A percentile compares a stretch with the other conserved stretches of the same genome.
Evolutionary conservation across 2,797 vertebrate species (phyloP).

Genomic region (Anguilla obscura): DNA sequence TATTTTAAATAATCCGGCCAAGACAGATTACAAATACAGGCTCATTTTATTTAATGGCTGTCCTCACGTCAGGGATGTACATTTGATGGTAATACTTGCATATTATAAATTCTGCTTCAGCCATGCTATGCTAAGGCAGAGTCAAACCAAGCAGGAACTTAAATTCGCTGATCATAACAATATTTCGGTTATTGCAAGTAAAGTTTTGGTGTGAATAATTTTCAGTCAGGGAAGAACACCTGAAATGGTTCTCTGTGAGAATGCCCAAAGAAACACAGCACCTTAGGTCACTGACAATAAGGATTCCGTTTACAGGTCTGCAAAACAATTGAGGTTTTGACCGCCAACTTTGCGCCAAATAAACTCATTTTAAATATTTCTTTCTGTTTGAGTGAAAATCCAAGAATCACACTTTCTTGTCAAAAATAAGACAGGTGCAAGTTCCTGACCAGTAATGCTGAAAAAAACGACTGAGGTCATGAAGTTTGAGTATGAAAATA

Average conservation of each 20-base stretch:
- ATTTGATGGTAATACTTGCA: neutral
- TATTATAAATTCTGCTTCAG: neutral
- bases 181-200: neutral
- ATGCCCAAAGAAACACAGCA: neutral
- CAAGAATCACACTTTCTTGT: neutral
- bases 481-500: neutral
- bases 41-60: neutral
- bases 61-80: neutral
- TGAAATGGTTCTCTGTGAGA: neutral
- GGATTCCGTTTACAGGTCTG: neutral
- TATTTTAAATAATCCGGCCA: neutral
- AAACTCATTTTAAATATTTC: neutral
- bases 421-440: neutral
- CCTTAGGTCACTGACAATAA: neutral
- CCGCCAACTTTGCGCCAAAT: neutral
- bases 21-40: neutral
- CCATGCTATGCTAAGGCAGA: neutral
- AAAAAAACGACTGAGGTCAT: neutral
- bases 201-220: neutral
- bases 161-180: neutral
- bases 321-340: neutral
- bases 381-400: neutral
- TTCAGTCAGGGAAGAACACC: neutral
- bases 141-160: neutral
- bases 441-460: neutral